These are phyloP conservation scores for Panzeria rudis DNA, from an alignment of 2,888 invertebrate genomes.

Conservation along the genomic window DNA sequence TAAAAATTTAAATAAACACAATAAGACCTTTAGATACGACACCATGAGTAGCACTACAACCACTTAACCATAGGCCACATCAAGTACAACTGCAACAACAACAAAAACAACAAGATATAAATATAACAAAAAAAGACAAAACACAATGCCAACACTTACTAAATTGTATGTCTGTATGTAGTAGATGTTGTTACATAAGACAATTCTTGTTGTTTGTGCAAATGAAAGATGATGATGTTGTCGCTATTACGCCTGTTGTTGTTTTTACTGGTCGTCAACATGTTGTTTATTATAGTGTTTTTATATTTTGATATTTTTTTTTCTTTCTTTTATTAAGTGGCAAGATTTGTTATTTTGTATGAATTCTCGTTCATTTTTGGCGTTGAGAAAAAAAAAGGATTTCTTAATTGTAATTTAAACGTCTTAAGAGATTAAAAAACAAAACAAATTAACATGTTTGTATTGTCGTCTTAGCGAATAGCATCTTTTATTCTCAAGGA, in stretches of 20 bases:
- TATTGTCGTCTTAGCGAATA: background rate
- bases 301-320: background rate
- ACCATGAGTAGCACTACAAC: slow-evolving; percentile 53
- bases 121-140: background rate
- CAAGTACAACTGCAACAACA: slow-evolving; percentile 38
- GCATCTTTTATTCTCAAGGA: slow-evolving; percentile 14
- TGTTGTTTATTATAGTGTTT: slow-evolving; percentile 17
- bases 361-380: slow-evolving; percentile 20
- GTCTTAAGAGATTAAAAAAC: slow-evolving; percentile 52
- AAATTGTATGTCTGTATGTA: background rate
- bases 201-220: slow-evolving; percentile 18
- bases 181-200: slow-evolving; percentile 14
- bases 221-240: slow-evolving; percentile 10
- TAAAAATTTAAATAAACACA: slow-evolving; percentile 26
- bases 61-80: slow-evolving; percentile 65
- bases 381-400: slow-evolving; percentile 2
- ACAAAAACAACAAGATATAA: slow-evolving; percentile 9
- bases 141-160: slow-evolving; percentile 19
- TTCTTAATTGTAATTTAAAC: slow-evolving; percentile 60
- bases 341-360: slow-evolving; percentile 38
- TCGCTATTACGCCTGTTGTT: background rate
- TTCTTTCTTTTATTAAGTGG: slow-evolving; percentile 27
- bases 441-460: background rate
- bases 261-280: slow-evolving; percentile 40
- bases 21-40: slow-evolving; percentile 26